Conservation (phyloP, 2,797 vertebrate species). For the Hyperoplus immaculatus region DNA sequence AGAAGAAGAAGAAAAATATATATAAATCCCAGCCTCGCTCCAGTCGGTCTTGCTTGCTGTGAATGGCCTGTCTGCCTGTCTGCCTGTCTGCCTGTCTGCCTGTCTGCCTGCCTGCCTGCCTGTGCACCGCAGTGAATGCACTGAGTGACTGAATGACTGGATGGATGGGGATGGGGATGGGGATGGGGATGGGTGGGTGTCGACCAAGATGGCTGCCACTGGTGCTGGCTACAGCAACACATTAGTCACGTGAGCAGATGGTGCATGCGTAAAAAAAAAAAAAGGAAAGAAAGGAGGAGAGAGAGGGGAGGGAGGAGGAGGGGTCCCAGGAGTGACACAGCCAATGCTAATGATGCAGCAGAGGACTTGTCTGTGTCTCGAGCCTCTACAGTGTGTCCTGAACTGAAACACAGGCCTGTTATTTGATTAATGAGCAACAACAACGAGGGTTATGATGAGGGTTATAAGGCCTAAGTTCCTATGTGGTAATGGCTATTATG, state of each 20-base stretch:
- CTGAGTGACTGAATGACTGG: constrained; percentile 41
- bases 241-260: constrained; percentile 93
- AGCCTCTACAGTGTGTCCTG: constrained; percentile 45
- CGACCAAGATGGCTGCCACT: constrained; percentile 98
- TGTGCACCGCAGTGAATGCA: constrained; percentile 87
- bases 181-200: constrained; percentile 88
- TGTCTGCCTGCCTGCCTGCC: constrained; percentile 39
- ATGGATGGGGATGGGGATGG: too few relatives aligned
- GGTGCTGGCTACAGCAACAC: constrained; percentile 87
- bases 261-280: constrained; percentile 82
- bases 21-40: constrained; percentile 73
- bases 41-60: constrained; percentile 72
- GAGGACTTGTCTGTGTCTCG: constrained; percentile 52
- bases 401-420: constrained; percentile 25
- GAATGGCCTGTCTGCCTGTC: constrained; percentile 82
- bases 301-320: neutral
- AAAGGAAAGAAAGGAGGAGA: neutral
- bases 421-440: constrained; percentile 30
- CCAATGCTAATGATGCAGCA: constrained; percentile 81
- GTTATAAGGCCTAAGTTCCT: constrained; percentile 11
- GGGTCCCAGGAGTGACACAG: constrained; percentile 85
- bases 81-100: too few relatives aligned
- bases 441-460: neutral
- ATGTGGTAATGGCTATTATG: neutral
- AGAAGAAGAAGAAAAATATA: too few relatives aligned